Base-by-base conservation (phyloP, 2,113 vertebrate species). In the Rhizomys pruinosus region DNA sequence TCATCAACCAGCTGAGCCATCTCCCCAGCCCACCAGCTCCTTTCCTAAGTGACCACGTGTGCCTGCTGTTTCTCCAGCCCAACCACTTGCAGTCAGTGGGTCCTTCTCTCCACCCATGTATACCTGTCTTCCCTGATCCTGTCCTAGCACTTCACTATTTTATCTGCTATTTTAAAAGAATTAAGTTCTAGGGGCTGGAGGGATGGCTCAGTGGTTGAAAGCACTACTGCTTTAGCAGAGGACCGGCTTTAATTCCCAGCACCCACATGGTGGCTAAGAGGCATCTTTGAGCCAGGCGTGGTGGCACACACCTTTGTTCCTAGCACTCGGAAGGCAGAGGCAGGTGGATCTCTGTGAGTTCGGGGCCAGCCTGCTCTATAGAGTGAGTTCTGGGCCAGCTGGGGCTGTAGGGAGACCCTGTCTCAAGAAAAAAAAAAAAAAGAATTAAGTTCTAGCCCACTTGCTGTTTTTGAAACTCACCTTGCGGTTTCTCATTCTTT, bases 71-170 rank as follows among this genome's bases (percentile, higher is more conserved):
- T 59, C 66, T 34, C 63, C 27, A 17, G 13, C 25, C 63, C 27
- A 2, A 8, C 32, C 42, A 29, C 66, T 4, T 19, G 0, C 12
- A 19, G 19, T 34, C 12, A 19, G 19, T 34, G 1, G 15, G 10
- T 9, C 27, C n/a, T 8, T 23, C 42, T 27, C 32, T 85, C 47
- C 4, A 20, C 34, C 19, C n/a, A 3, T 0, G 5, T 23, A 22
- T 20, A 22, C 23, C 74, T 19, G 2, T 63, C n/a, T 44, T 20
- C 9, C 44, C 37, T 2, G 22, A 55, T 47, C 10, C 3, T 63
- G 7, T 23, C 59, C 3, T 15, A 25, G 20, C 32, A 37, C 47
- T 2, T 44, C 44, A 68, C 66, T 44, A 37, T 27, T 44, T 47
- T 22, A 42, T 42, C 72, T 87, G 7, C 47, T 19, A 3, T 34